A percentile compares a stretch with the other conserved stretches of the same genome.
These are phyloP conservation scores for Calcarius lapponicus DNA, from an alignment of 2,797 vertebrate species.

Conservation along the genomic window DNA sequence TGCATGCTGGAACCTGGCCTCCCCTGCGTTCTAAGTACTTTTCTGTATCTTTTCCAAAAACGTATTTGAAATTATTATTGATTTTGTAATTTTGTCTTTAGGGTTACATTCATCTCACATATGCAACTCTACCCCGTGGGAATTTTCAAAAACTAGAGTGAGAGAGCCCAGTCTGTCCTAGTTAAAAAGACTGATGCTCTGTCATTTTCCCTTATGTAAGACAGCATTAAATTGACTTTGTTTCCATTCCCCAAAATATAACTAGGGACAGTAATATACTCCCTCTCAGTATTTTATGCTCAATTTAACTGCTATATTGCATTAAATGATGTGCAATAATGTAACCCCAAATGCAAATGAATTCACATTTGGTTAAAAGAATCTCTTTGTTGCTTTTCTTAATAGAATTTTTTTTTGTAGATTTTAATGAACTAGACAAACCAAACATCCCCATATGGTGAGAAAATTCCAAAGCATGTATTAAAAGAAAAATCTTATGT, in stretches of 20 bases:
- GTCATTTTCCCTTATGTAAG: neutral
- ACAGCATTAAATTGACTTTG: constrained; percentile 9
- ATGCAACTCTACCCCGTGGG: neutral
- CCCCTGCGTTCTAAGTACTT: constrained; percentile 1
- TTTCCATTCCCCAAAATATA: constrained; percentile 17
- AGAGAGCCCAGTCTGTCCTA: neutral
- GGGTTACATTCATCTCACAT: constrained; percentile 2
- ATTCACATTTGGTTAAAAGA: neutral
- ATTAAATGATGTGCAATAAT: constrained; percentile 57
- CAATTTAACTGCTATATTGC: constrained; percentile 55
- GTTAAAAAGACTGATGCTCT: neutral
- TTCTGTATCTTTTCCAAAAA: constrained; percentile 25
- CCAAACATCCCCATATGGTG: constrained; percentile 18
- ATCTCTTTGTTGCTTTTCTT: neutral
- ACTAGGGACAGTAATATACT: neutral
- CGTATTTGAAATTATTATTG: constrained; percentile 52
- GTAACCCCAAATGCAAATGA: constrained; percentile 50
- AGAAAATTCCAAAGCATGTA: constrained; percentile 17
- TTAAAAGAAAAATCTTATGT: constrained; percentile 19
- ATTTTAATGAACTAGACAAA: constrained; percentile 47
- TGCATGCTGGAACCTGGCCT: neutral
- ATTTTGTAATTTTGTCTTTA: constrained; percentile 56
- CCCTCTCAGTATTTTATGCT: constrained; percentile 46
- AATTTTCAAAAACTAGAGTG: constrained; percentile 5
- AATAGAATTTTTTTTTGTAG: neutral